Percentiles rank a stretch among this genome's conserved stretches.
Conservation (phyloP, 2,888 invertebrate species). For the Chromoteleia sp. region DNA sequence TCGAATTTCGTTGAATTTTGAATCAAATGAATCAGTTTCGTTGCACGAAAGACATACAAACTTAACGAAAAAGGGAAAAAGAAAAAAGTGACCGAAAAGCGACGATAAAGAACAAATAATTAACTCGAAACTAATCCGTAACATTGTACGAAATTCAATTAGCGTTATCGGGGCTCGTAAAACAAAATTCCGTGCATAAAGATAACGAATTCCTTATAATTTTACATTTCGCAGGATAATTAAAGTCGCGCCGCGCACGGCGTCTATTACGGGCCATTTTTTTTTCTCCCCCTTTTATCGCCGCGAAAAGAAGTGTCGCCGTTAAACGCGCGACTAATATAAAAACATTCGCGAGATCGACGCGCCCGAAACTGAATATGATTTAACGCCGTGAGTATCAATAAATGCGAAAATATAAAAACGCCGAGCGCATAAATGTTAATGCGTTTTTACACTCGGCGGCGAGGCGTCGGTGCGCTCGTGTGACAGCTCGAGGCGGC, state of each 20-base stretch:
- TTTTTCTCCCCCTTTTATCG: conserved; percentile 33
- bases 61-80: neutral
- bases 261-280: conserved; percentile 7
- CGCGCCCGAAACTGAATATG: conserved; percentile 27
- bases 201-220: conserved; percentile 51
- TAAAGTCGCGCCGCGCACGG: conserved; percentile 13
- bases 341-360: conserved; percentile 20
- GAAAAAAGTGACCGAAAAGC: neutral
- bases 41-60: neutral
- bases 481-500: neutral
- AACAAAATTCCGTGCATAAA: conserved; percentile 50
- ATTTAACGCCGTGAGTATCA: conserved; percentile 47
- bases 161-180: conserved; percentile 45
- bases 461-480: conserved; percentile 31
- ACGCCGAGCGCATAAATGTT: conserved; percentile 46
- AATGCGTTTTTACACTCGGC: conserved; percentile 50
- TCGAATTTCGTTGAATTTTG: too few relatives aligned
- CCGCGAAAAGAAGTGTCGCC: conserved; percentile 34
- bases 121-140: conserved; percentile 38
- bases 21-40: too few relatives aligned
- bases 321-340: conserved; percentile 41
- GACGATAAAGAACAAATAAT: conserved; percentile 8
- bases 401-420: conserved; percentile 54
- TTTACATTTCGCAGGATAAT: conserved; percentile 42
- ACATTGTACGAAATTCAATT: conserved; percentile 53